Evolutionary conservation across 1,140 invertebrate species (phyloP).

Genomic region (Drosophila busckii): DNA sequence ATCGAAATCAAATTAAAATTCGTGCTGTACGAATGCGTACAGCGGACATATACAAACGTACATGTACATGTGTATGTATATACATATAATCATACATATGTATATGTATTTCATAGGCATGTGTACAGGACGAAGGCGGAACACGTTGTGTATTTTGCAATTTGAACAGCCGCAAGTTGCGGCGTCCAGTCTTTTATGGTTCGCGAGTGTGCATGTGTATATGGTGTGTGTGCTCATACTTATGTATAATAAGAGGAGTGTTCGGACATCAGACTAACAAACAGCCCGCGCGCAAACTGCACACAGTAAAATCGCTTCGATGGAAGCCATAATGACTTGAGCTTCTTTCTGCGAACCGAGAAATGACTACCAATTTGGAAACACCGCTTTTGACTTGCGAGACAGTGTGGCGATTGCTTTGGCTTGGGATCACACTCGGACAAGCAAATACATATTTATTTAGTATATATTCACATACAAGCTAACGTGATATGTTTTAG

Average conservation of each 20-base stretch:
- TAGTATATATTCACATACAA: background rate
- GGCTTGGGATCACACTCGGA: conserved; percentile 8
- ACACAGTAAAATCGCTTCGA: conserved; percentile 71
- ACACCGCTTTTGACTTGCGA: conserved; percentile 74
- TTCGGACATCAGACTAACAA: conserved; percentile 72
- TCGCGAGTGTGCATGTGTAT: conserved; percentile 33
- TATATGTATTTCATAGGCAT: conserved; percentile 10
- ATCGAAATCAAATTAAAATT: conserved; percentile 74
- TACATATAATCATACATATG: too few relatives aligned
- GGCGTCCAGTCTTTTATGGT: conserved; percentile 68
- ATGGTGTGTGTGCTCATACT: conserved; percentile 42
- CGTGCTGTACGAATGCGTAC: too few relatives aligned
- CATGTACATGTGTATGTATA: conserved; percentile 32
- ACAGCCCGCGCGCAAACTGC: conserved; percentile 67
- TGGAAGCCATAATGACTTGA: conserved; percentile 74
- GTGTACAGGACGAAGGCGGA: conserved; percentile 59
- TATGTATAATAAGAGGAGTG: conserved; percentile 71
- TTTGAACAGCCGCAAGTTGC: conserved; percentile 72
- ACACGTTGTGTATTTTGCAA: conserved; percentile 75
- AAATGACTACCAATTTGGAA: conserved; percentile 75
- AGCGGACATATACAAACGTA: too few relatives aligned
- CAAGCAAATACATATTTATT: background rate
- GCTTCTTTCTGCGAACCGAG: conserved; percentile 73
- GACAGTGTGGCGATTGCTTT: conserved; percentile 64
- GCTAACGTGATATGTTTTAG: too few relatives aligned